Conservation (phyloP, 2,113 vertebrate species). For the Paramormyrops kingsleyae region DNA sequence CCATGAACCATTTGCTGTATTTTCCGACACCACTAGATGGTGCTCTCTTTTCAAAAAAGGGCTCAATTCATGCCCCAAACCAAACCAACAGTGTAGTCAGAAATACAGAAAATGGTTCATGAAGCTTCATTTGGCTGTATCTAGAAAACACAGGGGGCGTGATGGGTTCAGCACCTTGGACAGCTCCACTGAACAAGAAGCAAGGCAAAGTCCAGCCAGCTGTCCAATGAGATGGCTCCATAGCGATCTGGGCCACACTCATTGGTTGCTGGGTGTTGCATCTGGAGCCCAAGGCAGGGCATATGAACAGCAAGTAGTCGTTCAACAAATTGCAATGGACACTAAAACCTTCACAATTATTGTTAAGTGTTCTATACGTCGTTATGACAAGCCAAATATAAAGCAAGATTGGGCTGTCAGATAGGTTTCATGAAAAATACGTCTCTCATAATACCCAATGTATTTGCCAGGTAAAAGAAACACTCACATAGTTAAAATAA, state of each 20-base stretch:
- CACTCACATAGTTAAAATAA: not conserved
- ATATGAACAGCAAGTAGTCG: not conserved
- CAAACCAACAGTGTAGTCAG: no score
- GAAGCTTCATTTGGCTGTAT: not conserved
- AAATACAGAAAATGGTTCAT: no score
- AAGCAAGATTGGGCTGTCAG: not conserved
- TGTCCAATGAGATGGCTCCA: not conserved
- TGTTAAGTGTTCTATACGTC: not conserved
- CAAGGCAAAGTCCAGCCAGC: not conserved
- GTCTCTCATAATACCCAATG: not conserved
- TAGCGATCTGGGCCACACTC: not conserved
- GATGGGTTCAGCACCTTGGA: not conserved
- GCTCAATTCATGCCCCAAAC: no score
- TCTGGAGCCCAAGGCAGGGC: not conserved
- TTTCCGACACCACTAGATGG: no score
- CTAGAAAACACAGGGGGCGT: not conserved
- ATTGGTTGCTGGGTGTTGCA: not conserved
- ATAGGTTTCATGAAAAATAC: not conserved
- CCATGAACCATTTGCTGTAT: no score
- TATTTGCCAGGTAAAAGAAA: not conserved
- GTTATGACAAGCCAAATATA: not conserved
- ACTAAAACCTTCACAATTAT: not conserved
- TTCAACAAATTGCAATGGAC: not conserved
- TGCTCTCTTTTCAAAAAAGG: no score
- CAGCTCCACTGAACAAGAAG: not conserved